phyloP scores from a whole-genome alignment of 2,888 invertebrate genomes.

The Coelinius sp. region DNA sequence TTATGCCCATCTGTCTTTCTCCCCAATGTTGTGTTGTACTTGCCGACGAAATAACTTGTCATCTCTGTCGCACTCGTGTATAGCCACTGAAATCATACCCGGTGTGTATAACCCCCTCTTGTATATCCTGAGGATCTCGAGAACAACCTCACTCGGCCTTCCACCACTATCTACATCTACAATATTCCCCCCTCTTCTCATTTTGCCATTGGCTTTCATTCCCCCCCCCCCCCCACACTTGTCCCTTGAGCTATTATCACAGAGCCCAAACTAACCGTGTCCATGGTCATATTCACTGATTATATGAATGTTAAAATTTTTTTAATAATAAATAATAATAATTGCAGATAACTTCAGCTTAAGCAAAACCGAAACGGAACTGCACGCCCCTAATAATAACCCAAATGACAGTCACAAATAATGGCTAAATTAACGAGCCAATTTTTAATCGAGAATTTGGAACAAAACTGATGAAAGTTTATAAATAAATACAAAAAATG shows the following conservation, averaged over 20 bases:
- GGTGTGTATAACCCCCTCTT: neutral
- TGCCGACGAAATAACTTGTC: neutral
- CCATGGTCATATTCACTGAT: neutral
- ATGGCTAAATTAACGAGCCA: neutral
- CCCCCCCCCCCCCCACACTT: constrained; percentile 36
- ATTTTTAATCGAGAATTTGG: neutral
- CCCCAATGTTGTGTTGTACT: neutral
- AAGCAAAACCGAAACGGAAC: too few species aligned
- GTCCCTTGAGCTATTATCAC: constrained; percentile 31
- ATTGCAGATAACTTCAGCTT: too few species aligned
- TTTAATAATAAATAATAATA: too few species aligned
- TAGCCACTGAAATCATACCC: neutral
- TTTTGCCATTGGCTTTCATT: constrained; percentile 1
- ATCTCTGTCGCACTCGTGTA: constrained; percentile 6
- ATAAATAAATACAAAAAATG: neutral
- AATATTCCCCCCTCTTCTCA: constrained; percentile 20
- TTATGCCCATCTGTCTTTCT: neutral
- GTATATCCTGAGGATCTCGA: neutral
- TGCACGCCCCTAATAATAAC: too few species aligned
- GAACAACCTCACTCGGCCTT: constrained; percentile 25
- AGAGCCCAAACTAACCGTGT: constrained; percentile 27
- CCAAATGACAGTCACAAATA: neutral
- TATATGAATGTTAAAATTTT: too few species aligned
- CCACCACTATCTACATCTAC: constrained; percentile 9
- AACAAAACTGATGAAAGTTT: neutral